Evolutionary conservation across 2,888 invertebrate genomes (phyloP), one percentile per base, ranked within the genome.

Genomic region (Caenorhabditis japonica): DNA sequence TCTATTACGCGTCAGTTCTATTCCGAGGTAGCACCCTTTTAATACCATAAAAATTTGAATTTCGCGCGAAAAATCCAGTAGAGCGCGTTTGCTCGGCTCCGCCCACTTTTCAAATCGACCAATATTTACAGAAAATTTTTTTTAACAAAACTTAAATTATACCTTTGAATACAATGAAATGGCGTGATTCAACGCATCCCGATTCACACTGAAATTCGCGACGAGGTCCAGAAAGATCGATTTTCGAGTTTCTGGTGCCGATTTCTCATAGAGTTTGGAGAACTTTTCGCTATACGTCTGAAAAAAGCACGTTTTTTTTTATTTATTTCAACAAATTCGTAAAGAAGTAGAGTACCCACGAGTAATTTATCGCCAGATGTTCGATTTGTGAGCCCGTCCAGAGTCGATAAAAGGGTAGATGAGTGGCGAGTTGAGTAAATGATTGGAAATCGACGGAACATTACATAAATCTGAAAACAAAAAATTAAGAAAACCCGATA

Each of bases 111-210:
- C n/a, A n/a, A n/a, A n/a, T n/a, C n/a, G n/a, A n/a, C n/a, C n/a
- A n/a, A n/a, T n/a, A n/a, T n/a, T n/a, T n/a, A n/a, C n/a, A n/a
- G n/a, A n/a, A n/a, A n/a, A n/a, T n/a, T n/a, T n/a, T n/a, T n/a
- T n/a, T n/a, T n/a, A n/a, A n/a, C n/a, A n/a, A n/a, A n/a, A n/a
- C n/a, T n/a, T n/a, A n/a, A n/a, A n/a, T n/a, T n/a, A n/a, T n/a
- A 80, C 80, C 66, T 77, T 80, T 15, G 66, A 52, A 51, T 80
- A 83, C 10, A 80, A 34, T 0, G 59, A 39, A 38, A 83, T 75
- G 0, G 83, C 82, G 46, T 71, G 64, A 21, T 75, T 75, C 27
- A 83, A 55, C 1, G 75, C 71, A n/a, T 73, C 77, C 15, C 79
- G 74, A 23, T 81, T 77, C 4, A 83, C 76, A n/a, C 80, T 82